Evolutionary conservation across 2,797 vertebrate species (phyloP).

Genomic region (Muscicapa striata): DNA sequence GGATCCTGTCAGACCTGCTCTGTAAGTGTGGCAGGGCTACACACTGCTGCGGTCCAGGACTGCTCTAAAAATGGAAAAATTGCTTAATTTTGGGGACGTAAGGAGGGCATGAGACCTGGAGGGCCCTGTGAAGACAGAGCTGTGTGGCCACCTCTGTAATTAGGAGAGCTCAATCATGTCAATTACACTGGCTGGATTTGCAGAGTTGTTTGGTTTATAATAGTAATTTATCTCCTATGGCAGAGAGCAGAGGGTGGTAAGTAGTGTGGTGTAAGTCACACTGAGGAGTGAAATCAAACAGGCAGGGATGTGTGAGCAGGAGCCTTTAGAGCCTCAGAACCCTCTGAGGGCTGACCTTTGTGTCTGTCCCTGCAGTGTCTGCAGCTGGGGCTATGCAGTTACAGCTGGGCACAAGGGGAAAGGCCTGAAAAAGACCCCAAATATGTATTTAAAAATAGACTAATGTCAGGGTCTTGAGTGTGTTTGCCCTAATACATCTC

Average conservation of each 20-base stretch:
- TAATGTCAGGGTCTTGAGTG: background rate
- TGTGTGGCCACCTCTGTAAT: background rate
- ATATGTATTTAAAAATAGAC: background rate
- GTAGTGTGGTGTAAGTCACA: background rate
- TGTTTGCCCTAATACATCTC: background rate
- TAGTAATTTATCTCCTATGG: background rate
- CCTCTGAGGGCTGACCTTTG: background rate
- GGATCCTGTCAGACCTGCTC: conserved; percentile 17
- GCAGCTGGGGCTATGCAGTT: background rate
- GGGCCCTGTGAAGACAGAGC: background rate
- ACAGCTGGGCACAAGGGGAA: background rate
- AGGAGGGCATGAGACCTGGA: background rate
- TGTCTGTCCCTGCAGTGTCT: background rate
- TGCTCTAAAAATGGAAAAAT: conserved; percentile 4
- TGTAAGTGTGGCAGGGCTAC: background rate
- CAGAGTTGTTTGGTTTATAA: background rate
- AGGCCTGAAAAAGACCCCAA: background rate
- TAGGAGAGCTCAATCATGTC: background rate
- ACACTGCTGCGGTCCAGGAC: background rate
- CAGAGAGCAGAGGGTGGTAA: background rate
- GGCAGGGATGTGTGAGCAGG: background rate
- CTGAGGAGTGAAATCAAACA: background rate
- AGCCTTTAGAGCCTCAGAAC: background rate
- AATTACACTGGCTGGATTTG: background rate
- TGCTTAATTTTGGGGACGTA: background rate